Evolutionary conservation across 2,888 invertebrate genomes (phyloP).

Genomic region (Drosophila hamatofila): DNA sequence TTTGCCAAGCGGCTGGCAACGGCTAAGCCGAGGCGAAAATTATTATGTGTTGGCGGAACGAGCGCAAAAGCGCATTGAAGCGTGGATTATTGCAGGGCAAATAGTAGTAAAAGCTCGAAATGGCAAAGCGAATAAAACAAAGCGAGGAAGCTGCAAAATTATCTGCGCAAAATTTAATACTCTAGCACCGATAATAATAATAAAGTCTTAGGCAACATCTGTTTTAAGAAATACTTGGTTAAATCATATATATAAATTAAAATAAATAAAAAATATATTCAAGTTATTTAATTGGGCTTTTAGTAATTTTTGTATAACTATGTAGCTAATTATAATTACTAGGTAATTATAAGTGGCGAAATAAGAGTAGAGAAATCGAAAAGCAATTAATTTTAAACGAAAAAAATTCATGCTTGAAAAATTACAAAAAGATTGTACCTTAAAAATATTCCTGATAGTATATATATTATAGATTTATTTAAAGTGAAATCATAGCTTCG

Average conservation of each 20-base stretch:
- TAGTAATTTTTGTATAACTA: too few relatives aligned
- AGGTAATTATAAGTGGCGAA: too few relatives aligned
- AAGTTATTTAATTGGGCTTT: neutral
- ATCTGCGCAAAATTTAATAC: conserved; percentile 5
- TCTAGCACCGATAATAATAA: conserved; percentile 1
- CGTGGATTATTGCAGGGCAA: conserved; percentile 58
- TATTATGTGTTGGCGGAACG: conserved; percentile 38
- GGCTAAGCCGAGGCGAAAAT: conserved; percentile 51
- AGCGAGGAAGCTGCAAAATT: neutral
- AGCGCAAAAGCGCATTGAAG: conserved; percentile 44
- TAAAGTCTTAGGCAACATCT: neutral
- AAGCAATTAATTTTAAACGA: too few relatives aligned
- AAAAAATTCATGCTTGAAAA: too few relatives aligned
- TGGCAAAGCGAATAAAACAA: conserved; percentile 5
- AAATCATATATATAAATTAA: neutral
- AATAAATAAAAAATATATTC: neutral
- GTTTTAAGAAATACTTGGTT: neutral
- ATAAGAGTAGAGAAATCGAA: too few relatives aligned
- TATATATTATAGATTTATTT: too few relatives aligned
- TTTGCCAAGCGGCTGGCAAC: conserved; percentile 17
- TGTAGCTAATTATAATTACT: too few relatives aligned
- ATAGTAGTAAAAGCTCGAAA: conserved; percentile 32
- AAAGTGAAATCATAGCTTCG: too few relatives aligned
- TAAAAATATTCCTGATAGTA: too few relatives aligned
- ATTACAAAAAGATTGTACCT: too few relatives aligned